Evolutionary conservation across 1,140 invertebrate genomes (phyloP).

Genomic region (Tetramorium parvispinum): DNA sequence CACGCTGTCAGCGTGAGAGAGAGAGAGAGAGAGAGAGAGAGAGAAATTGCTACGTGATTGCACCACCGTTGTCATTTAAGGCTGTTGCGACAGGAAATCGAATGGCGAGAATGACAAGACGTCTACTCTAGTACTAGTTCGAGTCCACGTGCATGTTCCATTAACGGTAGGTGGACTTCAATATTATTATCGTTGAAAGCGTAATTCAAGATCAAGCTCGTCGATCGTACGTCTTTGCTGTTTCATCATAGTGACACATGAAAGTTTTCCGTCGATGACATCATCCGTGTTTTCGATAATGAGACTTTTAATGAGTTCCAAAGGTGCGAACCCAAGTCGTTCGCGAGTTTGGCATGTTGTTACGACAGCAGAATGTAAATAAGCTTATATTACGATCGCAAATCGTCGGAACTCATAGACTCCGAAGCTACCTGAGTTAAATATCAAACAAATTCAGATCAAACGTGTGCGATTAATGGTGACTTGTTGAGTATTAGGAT

Average conservation of each 20-base stretch:
- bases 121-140: constrained; percentile 4
- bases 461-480: background rate
- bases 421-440: constrained; percentile 32
- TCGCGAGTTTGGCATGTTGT: background rate
- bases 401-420: background rate
- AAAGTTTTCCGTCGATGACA: background rate
- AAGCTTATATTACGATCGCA: background rate
- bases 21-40: background rate
- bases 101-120: background rate
- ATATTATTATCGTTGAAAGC: background rate
- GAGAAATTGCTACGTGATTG: background rate
- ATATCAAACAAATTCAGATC: constrained; percentile 39
- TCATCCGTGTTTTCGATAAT: background rate
- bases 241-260: background rate
- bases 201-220: background rate
- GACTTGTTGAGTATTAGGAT: constrained; percentile 7
- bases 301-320: constrained; percentile 2
- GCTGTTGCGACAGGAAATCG: background rate
- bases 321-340: background rate
- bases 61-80: background rate
- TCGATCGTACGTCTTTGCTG: background rate
- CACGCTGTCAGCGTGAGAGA: background rate
- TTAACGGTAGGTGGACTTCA: constrained; percentile 37
- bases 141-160: background rate
- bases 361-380: constrained; percentile 35